Base-by-base conservation (phyloP, 2,888 invertebrate genomes). In the Gandaritis pyraliata region DNA sequence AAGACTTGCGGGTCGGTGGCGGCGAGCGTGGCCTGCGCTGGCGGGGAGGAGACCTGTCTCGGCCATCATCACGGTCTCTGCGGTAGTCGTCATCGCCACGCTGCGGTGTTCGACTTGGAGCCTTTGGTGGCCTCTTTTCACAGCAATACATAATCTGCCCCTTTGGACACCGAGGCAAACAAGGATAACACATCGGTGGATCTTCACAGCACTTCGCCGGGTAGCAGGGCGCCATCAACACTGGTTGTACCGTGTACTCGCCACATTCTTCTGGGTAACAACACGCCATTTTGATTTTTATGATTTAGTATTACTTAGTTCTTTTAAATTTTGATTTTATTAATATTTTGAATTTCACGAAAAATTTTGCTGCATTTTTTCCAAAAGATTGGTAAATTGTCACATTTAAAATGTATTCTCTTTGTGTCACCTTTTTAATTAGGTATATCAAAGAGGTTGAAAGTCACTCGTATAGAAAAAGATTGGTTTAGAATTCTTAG, bases 221-320 rank as follows among this genome's bases (percentile, higher is more conserved):
- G 46, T 68, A 68, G 61, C 74, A 72, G 5, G 82, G 68, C 1
- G 81, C 61, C 16, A 81, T 64, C 59, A 89, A 70, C 59, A 86
- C 70, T 6, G 90, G 90, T 5, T 83, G 73, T 12, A 88, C 87
- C 13, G 80, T 58, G 65, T 73, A 84, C 39, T 81, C 78, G 16
- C 77, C 81, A 62, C 84, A 83, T 2, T 81, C 80, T 8, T 77
- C 77, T 6, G 71, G 56, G 65, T 77, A 83, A 58, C 83, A 86
- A 68, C 78, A 82, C 48, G 83, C 82, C 90, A 90, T 90, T 70
- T 80, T 82, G 78, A 72, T 72, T n/a, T 64, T 68, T 60, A 13
- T 8, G 13, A 47, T 56, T 48, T 38, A 53, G 10, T 61, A 56
- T 65, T 50, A 43, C 2, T 53, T 13, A 16, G 58, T 71, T 66